Evolutionary conservation across 2,113 vertebrate species (phyloP).

Genomic region (Tichodroma muraria): DNA sequence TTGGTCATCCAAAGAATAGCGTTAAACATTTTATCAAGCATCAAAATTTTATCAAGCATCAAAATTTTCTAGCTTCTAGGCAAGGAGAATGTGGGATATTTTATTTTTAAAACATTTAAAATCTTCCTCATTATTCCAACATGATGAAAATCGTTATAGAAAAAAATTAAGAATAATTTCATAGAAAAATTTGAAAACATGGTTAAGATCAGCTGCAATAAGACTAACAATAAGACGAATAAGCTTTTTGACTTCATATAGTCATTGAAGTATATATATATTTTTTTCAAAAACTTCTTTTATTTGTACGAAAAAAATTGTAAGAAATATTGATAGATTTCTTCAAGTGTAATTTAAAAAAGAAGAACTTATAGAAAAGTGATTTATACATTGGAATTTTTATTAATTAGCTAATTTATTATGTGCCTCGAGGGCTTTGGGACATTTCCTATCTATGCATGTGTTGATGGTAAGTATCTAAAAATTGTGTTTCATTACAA

Average conservation of each 20-base stretch:
- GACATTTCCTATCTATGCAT: not conserved
- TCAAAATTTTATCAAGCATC: too few relatives aligned
- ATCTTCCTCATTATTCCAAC: not conserved
- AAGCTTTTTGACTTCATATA: not conserved
- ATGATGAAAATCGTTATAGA: not conserved
- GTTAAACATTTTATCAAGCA: not conserved
- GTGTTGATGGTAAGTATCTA: not conserved
- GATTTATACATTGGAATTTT: not conserved
- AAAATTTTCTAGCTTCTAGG: not conserved
- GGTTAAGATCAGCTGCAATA: not conserved
- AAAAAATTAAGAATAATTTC: not conserved
- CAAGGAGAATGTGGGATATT: not conserved
- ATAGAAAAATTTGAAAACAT: not conserved
- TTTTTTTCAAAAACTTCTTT: not conserved
- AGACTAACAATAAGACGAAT: not conserved
- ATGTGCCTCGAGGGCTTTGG: not conserved
- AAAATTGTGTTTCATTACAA: constrained; percentile 21
- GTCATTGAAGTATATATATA: not conserved
- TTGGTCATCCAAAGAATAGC: not conserved
- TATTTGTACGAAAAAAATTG: not conserved
- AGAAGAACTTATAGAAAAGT: not conserved
- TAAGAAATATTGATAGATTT: not conserved
- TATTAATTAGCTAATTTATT: not conserved
- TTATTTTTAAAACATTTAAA: not conserved
- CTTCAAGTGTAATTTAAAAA: not conserved